These are phyloP conservation scores for Theretra japonica DNA, from an alignment of 2,888 invertebrate species.

Conservation along the genomic window DNA sequence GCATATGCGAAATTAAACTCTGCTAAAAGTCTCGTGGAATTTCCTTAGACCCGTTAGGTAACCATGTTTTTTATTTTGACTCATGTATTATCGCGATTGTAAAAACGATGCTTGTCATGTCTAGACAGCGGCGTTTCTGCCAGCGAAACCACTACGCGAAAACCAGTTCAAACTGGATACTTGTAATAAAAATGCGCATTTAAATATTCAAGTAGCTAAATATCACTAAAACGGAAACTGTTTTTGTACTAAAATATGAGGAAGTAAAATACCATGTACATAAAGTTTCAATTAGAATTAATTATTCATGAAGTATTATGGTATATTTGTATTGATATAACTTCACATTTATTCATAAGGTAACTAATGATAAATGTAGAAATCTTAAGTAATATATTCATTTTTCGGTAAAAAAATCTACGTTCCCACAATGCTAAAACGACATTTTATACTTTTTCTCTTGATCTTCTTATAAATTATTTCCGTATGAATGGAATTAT, in stretches of 20 bases:
- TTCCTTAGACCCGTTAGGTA: neutral
- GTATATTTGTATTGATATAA: neutral
- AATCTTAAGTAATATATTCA: too few relatives aligned
- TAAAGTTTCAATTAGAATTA: neutral
- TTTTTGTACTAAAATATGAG: constrained; percentile 1
- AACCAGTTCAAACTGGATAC: neutral
- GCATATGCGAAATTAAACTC: too few relatives aligned
- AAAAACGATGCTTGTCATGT: neutral
- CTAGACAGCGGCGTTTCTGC: neutral
- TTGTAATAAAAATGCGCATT: neutral
- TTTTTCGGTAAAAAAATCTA: too few relatives aligned
- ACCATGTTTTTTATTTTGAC: neutral
- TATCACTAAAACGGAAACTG: constrained; percentile 4
- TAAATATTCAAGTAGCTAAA: neutral
- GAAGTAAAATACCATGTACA: neutral
- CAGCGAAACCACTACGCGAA: neutral
- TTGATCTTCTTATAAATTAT: too few relatives aligned
- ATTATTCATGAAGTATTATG: neutral
- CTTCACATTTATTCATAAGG: neutral
- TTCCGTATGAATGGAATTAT: too few relatives aligned
- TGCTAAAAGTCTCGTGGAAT: too few relatives aligned
- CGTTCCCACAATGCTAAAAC: too few relatives aligned
- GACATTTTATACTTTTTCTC: too few relatives aligned
- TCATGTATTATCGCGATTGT: neutral
- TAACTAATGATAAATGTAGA: neutral